phyloP scores from a whole-genome alignment of 2,888 invertebrate genomes.

The Orgyia antiqua region DNA sequence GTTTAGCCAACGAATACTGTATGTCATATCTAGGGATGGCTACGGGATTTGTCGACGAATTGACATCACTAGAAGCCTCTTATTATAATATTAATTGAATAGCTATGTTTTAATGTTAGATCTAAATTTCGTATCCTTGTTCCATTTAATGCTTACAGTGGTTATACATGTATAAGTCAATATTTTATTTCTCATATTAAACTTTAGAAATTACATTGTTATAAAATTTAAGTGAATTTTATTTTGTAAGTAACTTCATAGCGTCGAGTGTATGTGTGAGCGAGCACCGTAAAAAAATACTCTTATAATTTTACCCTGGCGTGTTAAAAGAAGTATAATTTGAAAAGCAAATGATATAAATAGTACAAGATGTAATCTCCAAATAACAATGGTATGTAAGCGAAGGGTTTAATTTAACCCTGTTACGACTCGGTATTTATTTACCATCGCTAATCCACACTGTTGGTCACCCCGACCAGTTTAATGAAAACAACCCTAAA shows the following conservation, averaged over 20 bases:
- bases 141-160: background rate
- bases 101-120: slow-evolving; percentile 22
- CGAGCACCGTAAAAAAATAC: no score
- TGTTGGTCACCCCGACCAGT: slow-evolving; percentile 38
- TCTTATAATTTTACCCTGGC: no score
- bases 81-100: slow-evolving; percentile 27
- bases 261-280: no score
- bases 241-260: no score
- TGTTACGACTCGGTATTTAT: slow-evolving; percentile 27
- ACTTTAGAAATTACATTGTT: slow-evolving; percentile 6
- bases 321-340: no score
- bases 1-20: no score
- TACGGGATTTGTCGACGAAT: background rate
- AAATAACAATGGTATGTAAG: slow-evolving; percentile 23
- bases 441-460: slow-evolving; percentile 34
- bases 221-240: no score
- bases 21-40: no score
- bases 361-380: no score
- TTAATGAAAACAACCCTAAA: slow-evolving; percentile 46
- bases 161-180: background rate
- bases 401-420: slow-evolving; percentile 21
- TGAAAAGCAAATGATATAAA: no score
- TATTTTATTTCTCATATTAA: slow-evolving; percentile 9
- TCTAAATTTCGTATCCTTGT: slow-evolving; percentile 9
- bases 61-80: slow-evolving; percentile 18